Conservation (phyloP, 2,888 invertebrate genomes). For the Drosophila aldrichi region DNA sequence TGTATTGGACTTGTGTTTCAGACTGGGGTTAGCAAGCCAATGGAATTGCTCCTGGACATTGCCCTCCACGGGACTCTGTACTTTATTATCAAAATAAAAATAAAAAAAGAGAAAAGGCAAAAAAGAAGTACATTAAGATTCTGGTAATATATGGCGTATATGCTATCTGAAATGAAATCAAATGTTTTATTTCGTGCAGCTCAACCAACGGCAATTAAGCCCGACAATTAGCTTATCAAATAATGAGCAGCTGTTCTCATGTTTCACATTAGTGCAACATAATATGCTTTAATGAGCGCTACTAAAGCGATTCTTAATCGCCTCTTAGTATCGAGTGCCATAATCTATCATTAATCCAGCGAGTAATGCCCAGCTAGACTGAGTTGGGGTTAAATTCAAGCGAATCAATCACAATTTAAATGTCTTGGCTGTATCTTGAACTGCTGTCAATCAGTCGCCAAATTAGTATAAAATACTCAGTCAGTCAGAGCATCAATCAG, state of each 20-base stretch:
- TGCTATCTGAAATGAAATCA: slow-evolving; percentile 21
- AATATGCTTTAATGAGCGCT: background rate
- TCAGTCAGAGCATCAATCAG: background rate
- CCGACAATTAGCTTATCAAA: slow-evolving; percentile 12
- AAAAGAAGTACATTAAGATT: slow-evolving; percentile 7
- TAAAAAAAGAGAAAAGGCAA: background rate
- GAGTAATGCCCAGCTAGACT: background rate
- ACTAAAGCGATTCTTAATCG: background rate
- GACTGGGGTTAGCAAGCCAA: slow-evolving; percentile 29
- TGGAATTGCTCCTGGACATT: slow-evolving; percentile 32
- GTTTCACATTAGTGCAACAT: background rate
- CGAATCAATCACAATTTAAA: background rate
- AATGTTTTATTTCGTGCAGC: slow-evolving; percentile 11
- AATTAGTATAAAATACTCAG: background rate
- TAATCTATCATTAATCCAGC: background rate
- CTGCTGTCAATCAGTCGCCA: background rate
- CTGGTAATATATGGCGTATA: background rate
- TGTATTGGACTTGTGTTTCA: slow-evolving; percentile 31
- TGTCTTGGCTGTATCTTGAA: background rate
- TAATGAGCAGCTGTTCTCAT: background rate
- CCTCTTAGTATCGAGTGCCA: background rate
- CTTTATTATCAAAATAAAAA: slow-evolving; percentile 27
- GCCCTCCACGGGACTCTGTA: slow-evolving; percentile 17
- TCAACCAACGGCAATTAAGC: background rate
- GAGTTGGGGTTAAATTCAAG: background rate